Evolutionary conservation across 2,888 invertebrate species (phyloP).

Genomic region (Mythimna loreyi): DNA sequence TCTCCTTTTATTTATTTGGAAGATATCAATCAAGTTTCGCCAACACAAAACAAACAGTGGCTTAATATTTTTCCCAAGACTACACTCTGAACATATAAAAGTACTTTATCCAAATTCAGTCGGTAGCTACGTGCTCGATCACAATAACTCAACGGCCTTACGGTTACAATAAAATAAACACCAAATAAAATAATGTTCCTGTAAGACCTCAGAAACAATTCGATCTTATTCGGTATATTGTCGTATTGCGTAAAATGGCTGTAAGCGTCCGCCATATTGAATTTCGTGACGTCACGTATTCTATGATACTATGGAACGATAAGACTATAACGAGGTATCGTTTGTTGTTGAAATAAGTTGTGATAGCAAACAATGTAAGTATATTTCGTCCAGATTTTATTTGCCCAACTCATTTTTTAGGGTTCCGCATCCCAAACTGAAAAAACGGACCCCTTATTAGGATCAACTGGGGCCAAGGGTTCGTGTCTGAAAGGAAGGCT

Average conservation of each 20-base stretch:
- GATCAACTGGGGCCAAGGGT: too few species aligned
- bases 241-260: conserved; percentile 37
- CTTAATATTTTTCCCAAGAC: too few species aligned
- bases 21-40: neutral
- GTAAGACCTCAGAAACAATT: conserved; percentile 32
- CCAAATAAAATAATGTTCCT: conserved; percentile 17
- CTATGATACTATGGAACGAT: conserved; percentile 22
- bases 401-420: too few species aligned
- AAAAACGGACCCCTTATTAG: too few species aligned
- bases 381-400: too few species aligned
- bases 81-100: neutral
- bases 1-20: too few species aligned
- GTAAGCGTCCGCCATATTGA: conserved; percentile 41
- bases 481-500: too few species aligned
- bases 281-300: conserved; percentile 52
- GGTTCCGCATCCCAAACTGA: too few species aligned
- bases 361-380: conserved; percentile 4
- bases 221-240: conserved; percentile 24
- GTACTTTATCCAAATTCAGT: neutral
- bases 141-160: conserved; percentile 19
- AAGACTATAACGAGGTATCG: conserved; percentile 18
- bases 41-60: neutral
- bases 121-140: neutral
- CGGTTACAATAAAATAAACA: conserved; percentile 32
- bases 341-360: conserved; percentile 34